These are phyloP conservation scores for Stegostoma tigrinum DNA, from an alignment of 2,113 vertebrate species.

Conservation along the genomic window DNA sequence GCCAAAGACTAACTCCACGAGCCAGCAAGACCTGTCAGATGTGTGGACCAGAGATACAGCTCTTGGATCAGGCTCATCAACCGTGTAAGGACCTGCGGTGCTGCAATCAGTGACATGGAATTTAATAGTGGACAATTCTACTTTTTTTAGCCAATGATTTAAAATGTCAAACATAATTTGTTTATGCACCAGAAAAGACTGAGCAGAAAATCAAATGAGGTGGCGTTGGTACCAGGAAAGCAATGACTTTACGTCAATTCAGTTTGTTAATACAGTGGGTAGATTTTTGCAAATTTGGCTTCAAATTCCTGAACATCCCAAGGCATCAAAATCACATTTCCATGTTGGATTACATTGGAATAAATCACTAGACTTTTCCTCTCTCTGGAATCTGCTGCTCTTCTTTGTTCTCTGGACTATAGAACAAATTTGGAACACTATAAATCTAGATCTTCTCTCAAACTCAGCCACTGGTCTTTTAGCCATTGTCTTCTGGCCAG, in stretches of 20 bases:
- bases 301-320: not conserved
- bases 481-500: too few species aligned
- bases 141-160: not conserved
- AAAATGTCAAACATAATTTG: conserved; percentile 27
- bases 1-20: too few species aligned
- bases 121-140: too few species aligned
- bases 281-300: not conserved
- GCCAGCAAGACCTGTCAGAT: too few species aligned
- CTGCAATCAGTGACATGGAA: too few species aligned
- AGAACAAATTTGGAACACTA: not conserved
- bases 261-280: not conserved
- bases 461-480: not conserved
- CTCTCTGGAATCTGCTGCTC: not conserved
- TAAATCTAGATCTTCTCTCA: not conserved
- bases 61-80: too few species aligned
- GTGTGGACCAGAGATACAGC: too few species aligned
- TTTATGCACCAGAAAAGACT: not conserved
- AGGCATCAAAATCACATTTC: too few species aligned
- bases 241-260: not conserved
- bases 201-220: not conserved
- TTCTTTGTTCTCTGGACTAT: not conserved
- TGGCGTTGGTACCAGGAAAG: not conserved
- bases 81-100: too few species aligned
- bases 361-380: not conserved
- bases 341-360: not conserved